Evolutionary conservation across 2,888 invertebrate species (phyloP).

Genomic region (Patella caerulea): DNA sequence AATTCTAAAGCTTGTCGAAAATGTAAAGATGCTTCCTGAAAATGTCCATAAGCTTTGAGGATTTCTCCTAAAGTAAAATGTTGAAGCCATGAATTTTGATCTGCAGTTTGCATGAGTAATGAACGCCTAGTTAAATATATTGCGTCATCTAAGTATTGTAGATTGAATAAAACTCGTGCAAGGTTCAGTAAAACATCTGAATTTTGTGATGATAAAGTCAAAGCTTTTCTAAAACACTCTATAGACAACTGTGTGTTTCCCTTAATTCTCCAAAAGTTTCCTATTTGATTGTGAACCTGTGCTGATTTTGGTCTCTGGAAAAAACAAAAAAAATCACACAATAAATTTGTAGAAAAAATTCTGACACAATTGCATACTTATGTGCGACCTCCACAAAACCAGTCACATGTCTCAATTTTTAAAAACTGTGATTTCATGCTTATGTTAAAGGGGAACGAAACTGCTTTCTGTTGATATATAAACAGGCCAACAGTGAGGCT

Average conservation of each 20-base stretch:
- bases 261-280: constrained; percentile 92
- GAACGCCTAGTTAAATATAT: constrained; percentile 88
- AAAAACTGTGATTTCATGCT: no score
- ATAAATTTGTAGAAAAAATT: no score
- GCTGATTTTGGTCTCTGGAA: constrained; percentile 77
- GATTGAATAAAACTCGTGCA: constrained; percentile 86
- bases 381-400: no score
- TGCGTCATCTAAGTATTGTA: constrained; percentile 91
- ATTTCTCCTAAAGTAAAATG: constrained; percentile 93
- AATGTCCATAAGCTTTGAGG: constrained; percentile 90
- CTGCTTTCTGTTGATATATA: no score
- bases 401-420: no score
- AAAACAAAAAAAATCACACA: constrained; percentile 23
- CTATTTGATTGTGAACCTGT: constrained; percentile 90
- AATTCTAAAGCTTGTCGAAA: constrained; percentile 86
- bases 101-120: constrained; percentile 86
- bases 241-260: constrained; percentile 89
- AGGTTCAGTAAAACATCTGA: constrained; percentile 88
- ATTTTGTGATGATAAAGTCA: constrained; percentile 87
- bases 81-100: constrained; percentile 91
- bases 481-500: no score
- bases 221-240: constrained; percentile 89
- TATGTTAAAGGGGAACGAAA: no score
- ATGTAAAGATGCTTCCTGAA: constrained; percentile 88
- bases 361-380: no score